Evolutionary conservation across 64 coral and sea anemone genomes (phyloP).

Genomic region (Stichodactyla mertensii): DNA sequence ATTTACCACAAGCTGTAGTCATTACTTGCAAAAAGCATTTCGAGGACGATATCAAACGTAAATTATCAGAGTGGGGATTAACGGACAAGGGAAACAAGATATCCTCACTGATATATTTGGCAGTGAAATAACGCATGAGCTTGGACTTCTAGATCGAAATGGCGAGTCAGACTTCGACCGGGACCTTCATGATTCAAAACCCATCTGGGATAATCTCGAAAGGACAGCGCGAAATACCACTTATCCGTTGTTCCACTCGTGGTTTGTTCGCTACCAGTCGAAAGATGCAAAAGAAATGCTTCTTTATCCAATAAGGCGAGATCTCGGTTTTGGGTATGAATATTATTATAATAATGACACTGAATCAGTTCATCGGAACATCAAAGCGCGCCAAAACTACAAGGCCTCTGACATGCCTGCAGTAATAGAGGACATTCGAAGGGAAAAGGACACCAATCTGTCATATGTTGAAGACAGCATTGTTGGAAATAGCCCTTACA

Average conservation of each 20-base stretch:
- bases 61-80: slow-evolving; percentile 27
- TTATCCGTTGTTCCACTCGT: slow-evolving; percentile 1
- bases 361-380: too few relatives aligned
- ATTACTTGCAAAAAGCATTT: slow-evolving; percentile 47
- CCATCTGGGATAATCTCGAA: slow-evolving; percentile 27
- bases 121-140: background rate
- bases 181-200: background rate
- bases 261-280: background rate
- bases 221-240: slow-evolving; percentile 5
- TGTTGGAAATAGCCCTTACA: too few relatives aligned
- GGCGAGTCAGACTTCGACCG: background rate
- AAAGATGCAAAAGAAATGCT: slow-evolving; percentile 22
- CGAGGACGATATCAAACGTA: slow-evolving; percentile 27
- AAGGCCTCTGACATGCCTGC: too few relatives aligned
- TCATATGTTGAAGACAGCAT: too few relatives aligned
- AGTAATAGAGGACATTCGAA: too few relatives aligned
- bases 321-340: too few relatives aligned
- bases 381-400: too few relatives aligned
- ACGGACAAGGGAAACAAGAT: background rate
- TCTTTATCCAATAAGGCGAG: too few relatives aligned
- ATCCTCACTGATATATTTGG: slow-evolving; percentile 31
- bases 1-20: slow-evolving; percentile 17
- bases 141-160: too few relatives aligned
- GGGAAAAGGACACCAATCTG: too few relatives aligned
- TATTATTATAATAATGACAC: too few relatives aligned